Evolutionary conservation across 2,888 invertebrate genomes (phyloP).

Genomic region (Caenorhabditis doughertyi): DNA sequence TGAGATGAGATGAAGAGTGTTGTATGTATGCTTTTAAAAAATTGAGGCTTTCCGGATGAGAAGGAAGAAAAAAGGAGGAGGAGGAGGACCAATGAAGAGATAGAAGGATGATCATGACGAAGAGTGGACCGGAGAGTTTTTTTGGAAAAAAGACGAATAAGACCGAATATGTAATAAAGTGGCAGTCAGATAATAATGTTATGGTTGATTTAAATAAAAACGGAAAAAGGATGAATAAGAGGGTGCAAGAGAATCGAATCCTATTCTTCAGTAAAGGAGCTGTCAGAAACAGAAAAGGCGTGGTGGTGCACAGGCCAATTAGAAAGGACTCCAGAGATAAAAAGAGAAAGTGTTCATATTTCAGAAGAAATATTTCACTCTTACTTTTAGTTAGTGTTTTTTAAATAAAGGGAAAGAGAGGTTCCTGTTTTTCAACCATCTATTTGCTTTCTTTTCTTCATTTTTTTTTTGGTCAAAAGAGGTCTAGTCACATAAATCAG

Average conservation of each 20-base stretch:
- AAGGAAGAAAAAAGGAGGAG: conserved; percentile 17
- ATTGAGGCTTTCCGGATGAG: conserved; percentile 60
- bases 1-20: conserved; percentile 60
- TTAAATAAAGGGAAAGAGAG: not conserved
- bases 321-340: conserved; percentile 3
- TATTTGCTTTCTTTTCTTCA: conserved; percentile 17
- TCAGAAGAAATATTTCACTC: not conserved
- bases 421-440: conserved; percentile 14
- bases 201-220: conserved; percentile 19
- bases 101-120: conserved; percentile 16
- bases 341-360: conserved; percentile 1
- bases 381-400: conserved; percentile 3
- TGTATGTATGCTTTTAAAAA: conserved; percentile 60
- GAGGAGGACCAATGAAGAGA: conserved; percentile 26
- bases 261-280: not conserved
- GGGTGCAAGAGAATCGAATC: not conserved
- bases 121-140: conserved; percentile 28
- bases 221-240: not conserved
- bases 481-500: conserved; percentile 47
- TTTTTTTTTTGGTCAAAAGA: conserved; percentile 21
- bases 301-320: conserved; percentile 3
- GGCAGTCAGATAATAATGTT: conserved; percentile 27
- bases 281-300: conserved; percentile 41
- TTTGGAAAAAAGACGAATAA: conserved; percentile 5
- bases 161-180: conserved; percentile 54